Base-by-base conservation (phyloP, 37 sponge, comb jelly and placozoan species). In the Agelas oroides region DNA sequence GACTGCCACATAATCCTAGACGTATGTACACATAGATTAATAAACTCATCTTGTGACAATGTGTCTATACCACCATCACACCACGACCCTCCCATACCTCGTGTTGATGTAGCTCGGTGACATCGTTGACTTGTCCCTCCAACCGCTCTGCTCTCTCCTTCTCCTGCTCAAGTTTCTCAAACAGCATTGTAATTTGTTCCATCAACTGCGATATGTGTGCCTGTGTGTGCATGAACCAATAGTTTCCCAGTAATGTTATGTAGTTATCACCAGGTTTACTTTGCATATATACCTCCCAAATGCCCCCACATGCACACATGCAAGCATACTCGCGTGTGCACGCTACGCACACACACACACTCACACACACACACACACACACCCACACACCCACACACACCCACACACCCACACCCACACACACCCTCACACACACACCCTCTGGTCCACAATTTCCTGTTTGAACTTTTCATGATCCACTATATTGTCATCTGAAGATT, bases 81-180 rank as follows among this genome's bases (percentile, higher is more conserved):
- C n/a, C n/a, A 17, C n/a, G n/a, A n/a, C n/a, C n/a, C n/a, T n/a
- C n/a, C n/a, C n/a, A n/a, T n/a, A 89, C 82, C 58, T 74, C 84
- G 31, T 89, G 73, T 56, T 89, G 89, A 52, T 89, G 79, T 0
- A 89, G 58, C 33, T 89, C 89, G 17, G 71, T 89, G 74, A 89
- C 57, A 31, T 83, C 84, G 35, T 89, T 89, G 0, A 89, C 30
- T 53, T 89, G 84, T 12, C 52, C 56, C 54, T 89, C 83, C 31
- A 89, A 65, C 20, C 84, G 40, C 89, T 76, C 77, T 13, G 61
- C 76, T 59, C 69, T 83, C 28, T 84, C 84, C 36, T 40, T 59
- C 32, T 89, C 84, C 52, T 52, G 71, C 32, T 89, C 84, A 34
- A 77, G 73, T 72, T 83, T 89, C 36, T 82, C 78, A 24, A 72